phyloP scores from a whole-genome alignment of 23 tunicate species.

The Halocynthia aurantium region DNA sequence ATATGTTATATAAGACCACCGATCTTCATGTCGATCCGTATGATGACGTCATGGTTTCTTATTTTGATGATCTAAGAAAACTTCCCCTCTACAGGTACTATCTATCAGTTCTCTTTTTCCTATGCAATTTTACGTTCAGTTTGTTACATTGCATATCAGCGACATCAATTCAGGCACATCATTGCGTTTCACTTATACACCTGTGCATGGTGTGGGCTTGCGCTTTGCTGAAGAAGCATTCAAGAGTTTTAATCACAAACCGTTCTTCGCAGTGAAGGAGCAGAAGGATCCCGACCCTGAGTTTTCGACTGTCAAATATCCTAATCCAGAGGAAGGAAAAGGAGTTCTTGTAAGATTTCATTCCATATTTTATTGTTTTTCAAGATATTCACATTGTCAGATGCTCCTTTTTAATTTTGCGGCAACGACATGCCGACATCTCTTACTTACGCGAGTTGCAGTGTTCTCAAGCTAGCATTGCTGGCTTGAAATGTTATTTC shows the following conservation, averaged over 20 bases:
- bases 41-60: constrained; percentile 63
- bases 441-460: too few relatives aligned
- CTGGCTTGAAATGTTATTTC: too few relatives aligned
- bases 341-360: constrained; percentile 67
- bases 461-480: too few relatives aligned
- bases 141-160: constrained; percentile 15
- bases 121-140: not conserved
- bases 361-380: not conserved
- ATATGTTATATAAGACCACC: constrained; percentile 2
- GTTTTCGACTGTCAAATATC: constrained; percentile 93
- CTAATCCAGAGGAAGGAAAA: constrained; percentile 95
- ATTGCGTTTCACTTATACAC: constrained; percentile 86
- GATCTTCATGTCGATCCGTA: constrained; percentile 39
- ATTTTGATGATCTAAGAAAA: constrained; percentile 38
- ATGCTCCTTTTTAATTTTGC: too few relatives aligned
- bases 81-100: constrained; percentile 42
- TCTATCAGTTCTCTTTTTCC: not conserved
- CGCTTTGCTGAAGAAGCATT: constrained; percentile 58
- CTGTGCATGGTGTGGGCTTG: constrained; percentile 96
- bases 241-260: constrained; percentile 42
- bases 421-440: too few relatives aligned
- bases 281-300: constrained; percentile 98
- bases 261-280: constrained; percentile 61
- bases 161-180: constrained; percentile 31
- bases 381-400: not conserved